Conservation (phyloP, 2,888 invertebrate species). For the Ypsolopha scabrella region DNA sequence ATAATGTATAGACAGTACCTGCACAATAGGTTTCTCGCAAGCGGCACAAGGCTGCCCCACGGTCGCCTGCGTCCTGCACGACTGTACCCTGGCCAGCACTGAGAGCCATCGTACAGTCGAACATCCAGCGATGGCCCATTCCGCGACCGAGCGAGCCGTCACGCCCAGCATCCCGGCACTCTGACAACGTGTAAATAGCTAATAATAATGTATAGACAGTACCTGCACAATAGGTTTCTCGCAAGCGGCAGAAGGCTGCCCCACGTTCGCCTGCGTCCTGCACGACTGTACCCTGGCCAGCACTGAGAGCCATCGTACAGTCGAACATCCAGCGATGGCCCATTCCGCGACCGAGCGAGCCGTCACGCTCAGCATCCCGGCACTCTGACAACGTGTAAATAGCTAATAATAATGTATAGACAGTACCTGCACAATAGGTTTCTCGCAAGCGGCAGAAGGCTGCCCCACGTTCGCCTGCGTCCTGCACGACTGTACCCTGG, state of each 20-base stretch:
- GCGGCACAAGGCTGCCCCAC: conserved; percentile 25
- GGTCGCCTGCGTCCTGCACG: conserved; percentile 24
- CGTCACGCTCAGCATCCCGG: conserved; percentile 77
- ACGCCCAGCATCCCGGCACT: conserved; percentile 78
- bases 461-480: conserved; percentile 19
- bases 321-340: conserved; percentile 67
- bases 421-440: conserved; percentile 41
- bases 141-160: conserved; percentile 73
- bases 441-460: conserved; percentile 31
- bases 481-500: conserved; percentile 31
- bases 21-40: conserved; percentile 35
- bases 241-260: conserved; percentile 30
- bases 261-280: conserved; percentile 22
- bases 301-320: conserved; percentile 42
- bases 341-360: conserved; percentile 77
- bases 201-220: too few relatives aligned
- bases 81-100: conserved; percentile 29
- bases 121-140: conserved; percentile 75
- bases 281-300: conserved; percentile 30
- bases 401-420: too few relatives aligned
- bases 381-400: conserved; percentile 69
- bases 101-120: conserved; percentile 40
- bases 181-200: too few relatives aligned
- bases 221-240: conserved; percentile 42
- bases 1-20: too few relatives aligned